These are phyloP conservation scores for Stegostoma tigrinum DNA, from an alignment of 2,113 vertebrate genomes.

Conservation along the genomic window DNA sequence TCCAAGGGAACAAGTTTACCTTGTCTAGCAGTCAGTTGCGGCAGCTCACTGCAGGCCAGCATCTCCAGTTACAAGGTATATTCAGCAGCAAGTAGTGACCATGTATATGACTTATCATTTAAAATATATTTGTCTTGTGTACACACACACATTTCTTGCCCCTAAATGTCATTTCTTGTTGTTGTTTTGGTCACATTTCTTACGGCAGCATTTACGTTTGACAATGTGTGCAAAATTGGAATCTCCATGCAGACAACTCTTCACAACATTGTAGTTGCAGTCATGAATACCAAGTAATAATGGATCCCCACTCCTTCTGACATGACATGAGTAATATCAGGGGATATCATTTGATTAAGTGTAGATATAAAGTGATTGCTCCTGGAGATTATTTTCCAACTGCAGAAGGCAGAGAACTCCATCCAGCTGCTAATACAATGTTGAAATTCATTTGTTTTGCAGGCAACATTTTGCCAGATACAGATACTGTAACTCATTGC, in stretches of 20 bases:
- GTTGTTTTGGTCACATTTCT: neutral
- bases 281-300: neutral
- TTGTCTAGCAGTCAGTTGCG: slow-evolving; percentile 83
- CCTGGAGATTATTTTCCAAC: neutral
- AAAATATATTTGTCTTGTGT: neutral
- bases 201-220: neutral
- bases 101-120: neutral
- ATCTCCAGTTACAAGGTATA: slow-evolving; percentile 84
- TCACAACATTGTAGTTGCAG: neutral
- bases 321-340: neutral
- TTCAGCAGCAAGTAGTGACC: neutral
- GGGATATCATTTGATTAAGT: neutral
- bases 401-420: neutral
- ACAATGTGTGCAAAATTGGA: neutral
- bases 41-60: slow-evolving; percentile 85
- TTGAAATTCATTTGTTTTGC: neutral
- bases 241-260: neutral
- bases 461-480: neutral
- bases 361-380: neutral
- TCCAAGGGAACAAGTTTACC: slow-evolving; percentile 89
- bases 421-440: neutral
- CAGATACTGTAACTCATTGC: neutral
- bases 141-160: neutral
- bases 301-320: neutral
- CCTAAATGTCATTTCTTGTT: neutral